Base-by-base conservation (phyloP, 2,888 invertebrate species). In the Lamellibrachia columna region DNA sequence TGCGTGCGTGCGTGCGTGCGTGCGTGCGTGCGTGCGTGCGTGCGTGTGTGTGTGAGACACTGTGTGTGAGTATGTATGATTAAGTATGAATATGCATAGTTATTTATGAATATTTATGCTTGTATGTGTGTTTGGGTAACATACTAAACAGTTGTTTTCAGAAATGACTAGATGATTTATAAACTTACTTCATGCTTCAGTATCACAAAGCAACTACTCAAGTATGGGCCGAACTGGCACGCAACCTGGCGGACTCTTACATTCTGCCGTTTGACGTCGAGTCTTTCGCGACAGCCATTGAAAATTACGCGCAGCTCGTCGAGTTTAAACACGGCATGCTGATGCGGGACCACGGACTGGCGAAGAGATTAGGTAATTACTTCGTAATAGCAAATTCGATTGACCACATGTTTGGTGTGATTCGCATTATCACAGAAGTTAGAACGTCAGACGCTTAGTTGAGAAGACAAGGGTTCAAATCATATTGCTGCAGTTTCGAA, bases 221-320 rank as follows among this genome's bases (percentile, higher is more conserved):
- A 93, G 95, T 96, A 60, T 96, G 96, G 96, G 96, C 95, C 1
- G 95, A 97, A 90, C 91, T 97, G 92, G 96, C 96, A 0, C 95
- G 96, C 53, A 95, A 94, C 93, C 93, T 95, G 91, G 94, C 95
- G 11, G 95, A 95, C 93, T 93, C 93, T 11, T 90, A 93, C 58
- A 55, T 95, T 40, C 92, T 95, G n/a, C 94, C 94, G 3, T 94
- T 94, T 92, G 94, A 95, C 93, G 92, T 93, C 4, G 58, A 60
- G 28, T 92, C 93, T 28, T 94, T 93, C 90, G 91, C 93, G 22
- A 52, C n/a, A 9, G 53, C 92, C n/a, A 52, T 94, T 6, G 52
- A 75, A 22, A 90, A 28, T 28, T 93, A 93, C 91, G 90, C 93
- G 40, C 11, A 92, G 1, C 53, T 90, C 11, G 53, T 94, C 53